Evolutionary conservation across 2,888 invertebrate species (phyloP).

Genomic region (Dasypolia templi): DNA sequence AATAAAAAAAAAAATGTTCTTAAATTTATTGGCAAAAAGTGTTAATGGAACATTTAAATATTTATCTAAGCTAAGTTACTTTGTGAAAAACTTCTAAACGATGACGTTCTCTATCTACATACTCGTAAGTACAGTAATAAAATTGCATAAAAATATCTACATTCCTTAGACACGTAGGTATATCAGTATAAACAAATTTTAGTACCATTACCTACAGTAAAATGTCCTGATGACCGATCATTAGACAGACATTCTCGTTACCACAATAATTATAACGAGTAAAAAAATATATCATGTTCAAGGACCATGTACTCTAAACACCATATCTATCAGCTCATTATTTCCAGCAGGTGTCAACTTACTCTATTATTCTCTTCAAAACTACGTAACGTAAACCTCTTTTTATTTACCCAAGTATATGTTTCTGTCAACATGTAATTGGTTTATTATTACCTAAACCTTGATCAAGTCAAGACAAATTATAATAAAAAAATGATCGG

Average conservation of each 20-base stretch:
- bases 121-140: background rate
- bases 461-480: conserved; percentile 62
- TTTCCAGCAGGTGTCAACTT: conserved; percentile 32
- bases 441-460: conserved; percentile 60
- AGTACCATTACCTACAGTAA: too few species aligned
- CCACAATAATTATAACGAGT: background rate
- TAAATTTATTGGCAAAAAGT: too few species aligned
- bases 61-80: too few species aligned
- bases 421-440: conserved; percentile 55
- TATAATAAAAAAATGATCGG: conserved; percentile 54
- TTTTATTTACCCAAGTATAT: conserved; percentile 41
- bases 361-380: conserved; percentile 19
- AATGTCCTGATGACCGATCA: background rate
- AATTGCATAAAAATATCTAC: background rate
- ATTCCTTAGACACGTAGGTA: background rate
- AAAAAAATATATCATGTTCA: background rate
- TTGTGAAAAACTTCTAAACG: background rate
- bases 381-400: conserved; percentile 7
- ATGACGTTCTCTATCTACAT: background rate
- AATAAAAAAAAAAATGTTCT: too few species aligned
- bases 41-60: too few species aligned
- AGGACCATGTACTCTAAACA: background rate
- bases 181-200: background rate
- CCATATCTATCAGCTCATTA: conserved; percentile 5
- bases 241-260: background rate